These are phyloP conservation scores for Spheniscus mendiculus DNA, from an alignment of 2,113 vertebrate genomes.

Conservation along the genomic window DNA sequence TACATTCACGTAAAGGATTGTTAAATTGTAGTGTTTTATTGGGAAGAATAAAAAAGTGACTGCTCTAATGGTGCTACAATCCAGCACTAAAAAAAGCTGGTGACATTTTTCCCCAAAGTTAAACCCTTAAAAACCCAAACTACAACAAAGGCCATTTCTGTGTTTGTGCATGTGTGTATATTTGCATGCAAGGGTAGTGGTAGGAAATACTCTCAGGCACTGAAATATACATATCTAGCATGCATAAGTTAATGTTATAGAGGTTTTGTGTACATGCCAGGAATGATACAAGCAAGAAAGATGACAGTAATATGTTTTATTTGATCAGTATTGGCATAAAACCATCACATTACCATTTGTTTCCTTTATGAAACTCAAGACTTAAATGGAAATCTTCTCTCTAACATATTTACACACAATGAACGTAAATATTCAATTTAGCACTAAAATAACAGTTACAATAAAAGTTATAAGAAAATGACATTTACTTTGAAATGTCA, in stretches of 20 bases:
- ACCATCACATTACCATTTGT: conserved; percentile 12
- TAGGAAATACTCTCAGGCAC: neutral
- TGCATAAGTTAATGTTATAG: neutral
- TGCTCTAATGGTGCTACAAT: neutral
- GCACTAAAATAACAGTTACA: neutral
- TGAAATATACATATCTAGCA: neutral
- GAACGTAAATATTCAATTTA: neutral
- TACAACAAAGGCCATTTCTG: neutral
- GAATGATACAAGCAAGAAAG: neutral
- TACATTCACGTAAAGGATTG: neutral
- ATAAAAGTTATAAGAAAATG: neutral
- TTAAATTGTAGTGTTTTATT: neutral
- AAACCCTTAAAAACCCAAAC: neutral
- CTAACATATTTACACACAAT: neutral
- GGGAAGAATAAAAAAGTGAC: neutral
- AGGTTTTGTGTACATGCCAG: neutral
- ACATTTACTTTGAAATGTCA: neutral
- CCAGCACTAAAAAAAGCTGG: neutral
- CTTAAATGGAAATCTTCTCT: neutral
- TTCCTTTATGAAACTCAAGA: neutral
- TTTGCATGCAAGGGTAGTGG: neutral
- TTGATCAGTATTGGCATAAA: conserved; percentile 37
- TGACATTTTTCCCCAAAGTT: neutral
- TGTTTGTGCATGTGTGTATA: neutral
- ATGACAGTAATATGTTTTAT: conserved; percentile 2